Percentiles rank a stretch among this genome's conserved stretches.
Conservation (phyloP, 2,888 invertebrate species). For the Agrenia bidenticulata region DNA sequence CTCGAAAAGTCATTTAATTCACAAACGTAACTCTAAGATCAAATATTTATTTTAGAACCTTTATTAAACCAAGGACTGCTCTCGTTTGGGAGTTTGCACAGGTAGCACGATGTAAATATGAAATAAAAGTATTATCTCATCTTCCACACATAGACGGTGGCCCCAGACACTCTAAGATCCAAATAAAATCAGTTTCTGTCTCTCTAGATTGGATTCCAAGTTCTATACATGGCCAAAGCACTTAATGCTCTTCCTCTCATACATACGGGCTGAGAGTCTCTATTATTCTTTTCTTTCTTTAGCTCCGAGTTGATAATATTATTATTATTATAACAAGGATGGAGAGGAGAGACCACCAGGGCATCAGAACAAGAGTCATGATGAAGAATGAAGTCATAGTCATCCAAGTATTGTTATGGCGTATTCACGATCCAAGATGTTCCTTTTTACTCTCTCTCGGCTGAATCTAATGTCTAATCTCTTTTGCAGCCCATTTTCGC, state of each 20-base stretch:
- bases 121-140: no score
- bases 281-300: constrained; percentile 3
- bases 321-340: background rate
- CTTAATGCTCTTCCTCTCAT: background rate
- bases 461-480: constrained; percentile 24
- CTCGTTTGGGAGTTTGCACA: no score
- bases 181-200: no score
- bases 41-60: no score
- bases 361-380: background rate
- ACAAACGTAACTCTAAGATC: no score
- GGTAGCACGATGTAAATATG: no score
- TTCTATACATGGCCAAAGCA: no score
- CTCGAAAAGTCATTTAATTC: no score
- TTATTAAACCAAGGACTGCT: no score
- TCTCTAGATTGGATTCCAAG: no score
- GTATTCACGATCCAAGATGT: constrained; percentile 12
- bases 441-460: constrained; percentile 19
- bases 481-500: constrained; percentile 38
- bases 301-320: constrained; percentile 1
- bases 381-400: constrained; percentile 21
- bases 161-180: no score
- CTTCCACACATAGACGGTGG: no score
- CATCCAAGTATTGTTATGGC: constrained; percentile 5
- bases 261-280: background rate
- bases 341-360: background rate